Evolutionary conservation across 1,140 invertebrate genomes (phyloP), one percentile per base, ranked within the genome.

Genomic region (Drosophila ogumai): DNA sequence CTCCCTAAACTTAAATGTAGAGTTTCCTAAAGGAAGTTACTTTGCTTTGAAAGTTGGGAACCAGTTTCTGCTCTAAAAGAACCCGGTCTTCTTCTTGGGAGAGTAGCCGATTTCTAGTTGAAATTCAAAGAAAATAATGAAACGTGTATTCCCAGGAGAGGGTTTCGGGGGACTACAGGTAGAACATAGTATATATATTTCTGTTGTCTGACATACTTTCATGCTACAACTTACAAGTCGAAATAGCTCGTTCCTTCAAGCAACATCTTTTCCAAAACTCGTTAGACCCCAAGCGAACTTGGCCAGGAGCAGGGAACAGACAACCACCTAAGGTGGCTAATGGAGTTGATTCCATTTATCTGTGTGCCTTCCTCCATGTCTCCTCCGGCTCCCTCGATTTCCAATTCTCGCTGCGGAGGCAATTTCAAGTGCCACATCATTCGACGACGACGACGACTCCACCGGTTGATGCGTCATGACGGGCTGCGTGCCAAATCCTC

Each of bases 381-480:
- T 6, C 44, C 10, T 5, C 44, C 12, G 7, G 13, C 22, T 50
- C 17, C 43, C n/a, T 10, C 9, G 19, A 3, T n/a, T 56, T 6
- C 2, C n/a, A 32, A n/a, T 38, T 2, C 52, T 8, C n/a, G 38
- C 36, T 41, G 57, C 17, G 41, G n/a, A 63, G 49, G 31, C 66
- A 82, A 87, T 86, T 82, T 82, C 63, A 79, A 88, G 75, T 76
- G 71, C 79, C 79, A 86, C 59, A 68, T 72, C 60, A 67, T 67
- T 73, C 22, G 22, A 22, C 22, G 22, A 22, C 22, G 22, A 22
- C 41, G 25, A 56, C 41, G 25, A 56, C 47, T 59, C 38, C 46
- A 59, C 55, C 46, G 73, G 47, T 68, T 79, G 82, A 82, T 88
- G 82, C 82, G 82, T 86, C 84, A 88, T 87, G 84, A 79, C 66